These are phyloP conservation scores for Tenthredo livida DNA, from an alignment of 2,888 invertebrate species.

Conservation along the genomic window DNA sequence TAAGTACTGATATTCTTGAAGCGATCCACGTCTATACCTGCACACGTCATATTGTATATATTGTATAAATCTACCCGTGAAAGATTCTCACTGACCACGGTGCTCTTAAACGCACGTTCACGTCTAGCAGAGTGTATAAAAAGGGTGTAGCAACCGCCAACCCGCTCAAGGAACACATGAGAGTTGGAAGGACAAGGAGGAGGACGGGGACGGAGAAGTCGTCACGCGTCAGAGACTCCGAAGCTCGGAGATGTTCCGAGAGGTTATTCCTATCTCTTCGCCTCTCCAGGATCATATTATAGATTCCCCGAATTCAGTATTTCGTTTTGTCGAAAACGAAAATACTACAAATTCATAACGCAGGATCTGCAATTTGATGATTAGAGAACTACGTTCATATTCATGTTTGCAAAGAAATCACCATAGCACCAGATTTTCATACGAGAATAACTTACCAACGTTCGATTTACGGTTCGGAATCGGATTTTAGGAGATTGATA, in stretches of 20 bases:
- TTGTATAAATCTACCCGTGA: constrained; percentile 10
- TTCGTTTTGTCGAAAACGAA: not conserved
- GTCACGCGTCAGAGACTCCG: constrained; percentile 65
- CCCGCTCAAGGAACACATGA: constrained; percentile 47
- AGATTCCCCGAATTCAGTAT: constrained; percentile 8
- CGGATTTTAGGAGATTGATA: not conserved
- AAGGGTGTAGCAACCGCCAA: constrained; percentile 48
- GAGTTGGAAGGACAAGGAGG: constrained; percentile 54
- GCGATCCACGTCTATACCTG: not conserved
- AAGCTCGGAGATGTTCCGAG: constrained; percentile 54
- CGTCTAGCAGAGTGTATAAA: constrained; percentile 32
- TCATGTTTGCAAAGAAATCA: not conserved
- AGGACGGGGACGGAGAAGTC: constrained; percentile 57
- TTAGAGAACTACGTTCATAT: not conserved
- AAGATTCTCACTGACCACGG: constrained; percentile 23
- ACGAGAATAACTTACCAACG: not conserved
- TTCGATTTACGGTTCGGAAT: not conserved
- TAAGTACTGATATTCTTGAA: not conserved
- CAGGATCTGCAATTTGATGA: not conserved
- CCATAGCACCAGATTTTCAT: not conserved
- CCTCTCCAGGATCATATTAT: not conserved
- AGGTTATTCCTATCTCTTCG: constrained; percentile 24
- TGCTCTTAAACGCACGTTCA: constrained; percentile 23
- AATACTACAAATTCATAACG: not conserved
- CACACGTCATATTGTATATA: not conserved